phyloP scores from a whole-genome alignment of 2,888 invertebrate genomes.

The Hemicrepidius hirtus region DNA sequence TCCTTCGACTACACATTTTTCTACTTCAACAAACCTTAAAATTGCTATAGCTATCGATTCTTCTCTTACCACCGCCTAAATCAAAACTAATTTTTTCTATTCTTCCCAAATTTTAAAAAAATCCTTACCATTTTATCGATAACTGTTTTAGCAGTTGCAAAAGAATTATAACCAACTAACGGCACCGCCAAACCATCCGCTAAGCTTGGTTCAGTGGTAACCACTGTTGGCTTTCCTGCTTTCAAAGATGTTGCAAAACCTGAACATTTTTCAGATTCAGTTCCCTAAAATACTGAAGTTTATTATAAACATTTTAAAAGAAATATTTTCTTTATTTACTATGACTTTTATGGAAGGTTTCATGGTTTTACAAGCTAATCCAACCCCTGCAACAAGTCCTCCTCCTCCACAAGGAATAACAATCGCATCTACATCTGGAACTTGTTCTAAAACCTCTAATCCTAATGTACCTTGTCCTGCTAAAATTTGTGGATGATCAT shows the following conservation, averaged over 20 bases:
- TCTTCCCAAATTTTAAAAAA: too few relatives aligned
- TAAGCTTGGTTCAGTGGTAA: conserved; percentile 82
- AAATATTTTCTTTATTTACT: too few relatives aligned
- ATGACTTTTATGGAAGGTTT: conserved; percentile 86
- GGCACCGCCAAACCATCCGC: conserved; percentile 95
- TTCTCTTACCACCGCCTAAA: conserved; percentile 84
- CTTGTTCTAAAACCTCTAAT: conserved; percentile 90
- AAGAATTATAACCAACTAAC: conserved; percentile 90
- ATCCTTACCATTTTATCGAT: conserved; percentile 82
- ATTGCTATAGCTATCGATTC: conserved; percentile 90
- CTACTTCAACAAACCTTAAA: conserved; percentile 84
- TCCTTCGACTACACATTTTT: conserved; percentile 94
- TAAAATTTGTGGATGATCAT: conserved; percentile 93
- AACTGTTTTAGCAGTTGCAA: conserved; percentile 80
- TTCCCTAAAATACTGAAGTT: too few relatives aligned
- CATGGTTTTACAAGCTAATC: conserved; percentile 88
- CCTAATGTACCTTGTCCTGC: conserved; percentile 95
- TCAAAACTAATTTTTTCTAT: too few relatives aligned
- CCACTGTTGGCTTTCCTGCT: conserved; percentile 80
- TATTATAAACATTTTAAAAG: too few relatives aligned
- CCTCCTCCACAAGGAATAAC: conserved; percentile 94
- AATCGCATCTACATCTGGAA: conserved; percentile 88
- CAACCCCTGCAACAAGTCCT: conserved; percentile 90
- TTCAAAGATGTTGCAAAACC: conserved; percentile 85
- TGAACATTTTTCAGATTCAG: conserved; percentile 90